Evolutionary conservation across 2,113 vertebrate genomes (phyloP).

Genomic region (Sebastes schlegelii): DNA sequence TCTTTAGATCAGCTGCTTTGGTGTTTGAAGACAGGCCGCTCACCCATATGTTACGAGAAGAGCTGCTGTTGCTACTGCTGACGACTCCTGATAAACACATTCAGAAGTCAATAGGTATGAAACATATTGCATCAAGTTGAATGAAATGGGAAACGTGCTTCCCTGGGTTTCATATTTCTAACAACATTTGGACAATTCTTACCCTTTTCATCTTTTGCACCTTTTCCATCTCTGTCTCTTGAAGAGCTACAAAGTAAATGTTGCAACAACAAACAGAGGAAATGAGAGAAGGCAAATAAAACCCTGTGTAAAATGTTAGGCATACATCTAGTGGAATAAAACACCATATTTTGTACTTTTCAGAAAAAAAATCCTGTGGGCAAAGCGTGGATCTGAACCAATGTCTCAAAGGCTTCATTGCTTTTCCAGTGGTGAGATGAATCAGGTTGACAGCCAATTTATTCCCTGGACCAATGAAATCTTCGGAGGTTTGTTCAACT

Average conservation of each 20-base stretch:
- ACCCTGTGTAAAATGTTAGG: constrained; percentile 51
- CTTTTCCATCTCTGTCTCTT: constrained; percentile 97
- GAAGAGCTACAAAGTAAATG: constrained; percentile 93
- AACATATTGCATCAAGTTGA: not conserved
- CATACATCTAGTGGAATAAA: constrained; percentile 45
- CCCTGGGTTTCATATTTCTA: not conserved
- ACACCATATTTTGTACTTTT: constrained; percentile 42
- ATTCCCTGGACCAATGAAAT: constrained; percentile 98
- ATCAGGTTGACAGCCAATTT: constrained; percentile 97
- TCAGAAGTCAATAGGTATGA: not conserved
- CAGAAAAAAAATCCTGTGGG: constrained; percentile 83
- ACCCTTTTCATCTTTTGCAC: constrained; percentile 97
- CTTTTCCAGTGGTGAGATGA: constrained; percentile 94
- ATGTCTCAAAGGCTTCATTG: constrained; percentile 94
- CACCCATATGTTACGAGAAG: constrained; percentile 96
- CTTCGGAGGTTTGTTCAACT: constrained; percentile 97
- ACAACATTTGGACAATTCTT: constrained; percentile 60
- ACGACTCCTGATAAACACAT: constrained; percentile 80
- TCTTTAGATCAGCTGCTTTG: constrained; percentile 98
- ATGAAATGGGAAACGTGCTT: not conserved
- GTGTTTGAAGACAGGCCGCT: constrained; percentile 97
- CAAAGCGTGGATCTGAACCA: constrained; percentile 89
- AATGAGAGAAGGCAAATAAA: constrained; percentile 69
- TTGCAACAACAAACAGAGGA: constrained; percentile 87
- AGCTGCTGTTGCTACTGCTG: constrained; percentile 86